Conservation (phyloP, 2,888 invertebrate genomes). For the Dioctria rufipes region DNA sequence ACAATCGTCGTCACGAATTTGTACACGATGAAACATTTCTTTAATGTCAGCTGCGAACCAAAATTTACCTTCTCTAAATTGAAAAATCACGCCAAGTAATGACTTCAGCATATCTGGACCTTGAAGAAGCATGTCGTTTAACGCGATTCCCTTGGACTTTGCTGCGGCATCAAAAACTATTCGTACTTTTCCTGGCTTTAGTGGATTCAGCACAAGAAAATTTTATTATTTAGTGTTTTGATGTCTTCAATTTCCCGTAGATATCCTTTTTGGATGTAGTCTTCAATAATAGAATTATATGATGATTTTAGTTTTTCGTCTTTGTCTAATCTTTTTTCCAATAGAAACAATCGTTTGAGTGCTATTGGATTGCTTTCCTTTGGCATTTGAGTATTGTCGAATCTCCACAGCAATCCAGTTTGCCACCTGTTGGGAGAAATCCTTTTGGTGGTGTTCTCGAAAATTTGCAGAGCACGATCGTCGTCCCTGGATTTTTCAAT, state of each 20-base stretch:
- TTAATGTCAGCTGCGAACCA: slow-evolving; percentile 64
- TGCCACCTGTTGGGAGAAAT: background rate
- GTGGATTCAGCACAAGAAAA: slow-evolving; percentile 59
- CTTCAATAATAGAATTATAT: slow-evolving; percentile 37
- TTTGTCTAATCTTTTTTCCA: slow-evolving; percentile 55
- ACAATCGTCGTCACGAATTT: slow-evolving; percentile 62
- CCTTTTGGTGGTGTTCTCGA: no score
- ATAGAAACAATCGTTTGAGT: slow-evolving; percentile 42
- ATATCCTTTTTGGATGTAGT: slow-evolving; percentile 52
- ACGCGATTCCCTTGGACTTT: slow-evolving; percentile 57
- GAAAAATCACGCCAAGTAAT: slow-evolving; percentile 62
- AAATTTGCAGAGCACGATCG: no score
- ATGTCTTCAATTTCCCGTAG: slow-evolving; percentile 18
- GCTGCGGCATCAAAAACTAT: slow-evolving; percentile 65
- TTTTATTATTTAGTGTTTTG: slow-evolving; percentile 23
- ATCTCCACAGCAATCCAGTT: slow-evolving; percentile 60
- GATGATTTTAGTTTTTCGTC: slow-evolving; percentile 45
- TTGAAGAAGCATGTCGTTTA: slow-evolving; percentile 62
- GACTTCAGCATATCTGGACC: slow-evolving; percentile 63
- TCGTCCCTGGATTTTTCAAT: no score
- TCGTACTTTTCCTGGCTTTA: slow-evolving; percentile 63
- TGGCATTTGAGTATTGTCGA: slow-evolving; percentile 56
- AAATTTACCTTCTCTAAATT: slow-evolving; percentile 61
- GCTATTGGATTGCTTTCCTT: slow-evolving; percentile 57
- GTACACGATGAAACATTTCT: slow-evolving; percentile 65